A percentile compares a stretch with the other conserved stretches of the same genome.
These are phyloP conservation scores for Anneissia japonica DNA, from an alignment of 35 echinoderm and acorn worm species.

Conservation along the genomic window DNA sequence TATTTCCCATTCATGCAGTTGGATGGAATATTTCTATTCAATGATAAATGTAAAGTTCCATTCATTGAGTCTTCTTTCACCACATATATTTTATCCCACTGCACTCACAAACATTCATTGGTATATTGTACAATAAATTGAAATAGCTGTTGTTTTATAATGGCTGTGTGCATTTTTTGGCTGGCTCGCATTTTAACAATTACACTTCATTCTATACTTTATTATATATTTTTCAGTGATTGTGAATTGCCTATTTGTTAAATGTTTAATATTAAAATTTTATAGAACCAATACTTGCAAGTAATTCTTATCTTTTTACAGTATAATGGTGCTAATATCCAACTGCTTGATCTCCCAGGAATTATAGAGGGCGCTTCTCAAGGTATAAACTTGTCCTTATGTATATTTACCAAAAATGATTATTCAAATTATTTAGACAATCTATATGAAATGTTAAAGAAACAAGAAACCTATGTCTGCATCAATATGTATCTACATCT, in stretches of 20 bases:
- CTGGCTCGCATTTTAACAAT: background rate
- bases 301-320: conserved; percentile 16
- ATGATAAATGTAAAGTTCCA: too few relatives aligned
- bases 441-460: too few relatives aligned
- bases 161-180: background rate
- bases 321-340: conserved; percentile 95
- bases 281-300: background rate
- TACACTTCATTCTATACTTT: background rate
- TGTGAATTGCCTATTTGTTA: background rate
- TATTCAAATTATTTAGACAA: too few relatives aligned
- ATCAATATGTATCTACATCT: background rate
- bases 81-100: too few relatives aligned
- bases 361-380: conserved; percentile 98
- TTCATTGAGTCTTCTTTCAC: too few relatives aligned
- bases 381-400: too few relatives aligned
- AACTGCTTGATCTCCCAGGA: conserved; percentile 90
- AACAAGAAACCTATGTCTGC: background rate
- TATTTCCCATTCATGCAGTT: too few relatives aligned
- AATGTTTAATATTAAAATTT: background rate
- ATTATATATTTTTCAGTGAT: background rate
- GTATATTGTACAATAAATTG: too few relatives aligned
- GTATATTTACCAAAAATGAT: too few relatives aligned
- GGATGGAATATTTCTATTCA: too few relatives aligned
- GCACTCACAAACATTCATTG: too few relatives aligned
- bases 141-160: background rate